Evolutionary conservation across 1,140 invertebrate species (phyloP).

Genomic region (Tetragnatha versicolor): DNA sequence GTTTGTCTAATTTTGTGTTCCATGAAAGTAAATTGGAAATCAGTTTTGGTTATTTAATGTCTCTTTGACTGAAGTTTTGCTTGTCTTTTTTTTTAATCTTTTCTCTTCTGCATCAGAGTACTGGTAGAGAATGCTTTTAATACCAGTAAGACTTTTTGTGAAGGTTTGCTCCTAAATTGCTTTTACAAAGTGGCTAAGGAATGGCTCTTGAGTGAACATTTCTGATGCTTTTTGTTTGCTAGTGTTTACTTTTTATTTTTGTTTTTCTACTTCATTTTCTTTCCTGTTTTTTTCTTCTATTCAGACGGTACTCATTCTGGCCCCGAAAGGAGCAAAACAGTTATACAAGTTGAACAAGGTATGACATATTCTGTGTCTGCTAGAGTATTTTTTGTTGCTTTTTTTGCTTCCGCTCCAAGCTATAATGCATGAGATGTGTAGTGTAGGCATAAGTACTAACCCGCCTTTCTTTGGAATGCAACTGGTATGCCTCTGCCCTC

Average conservation of each 20-base stretch:
- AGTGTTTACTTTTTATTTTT: conserved; percentile 26
- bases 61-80: conserved; percentile 13
- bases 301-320: conserved; percentile 56
- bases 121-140: conserved; percentile 36
- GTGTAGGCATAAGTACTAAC: too few relatives aligned
- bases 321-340: conserved; percentile 60
- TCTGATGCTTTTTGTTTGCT: conserved; percentile 46
- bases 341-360: conserved; percentile 60
- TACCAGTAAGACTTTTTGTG: not conserved
- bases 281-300: conserved; percentile 49
- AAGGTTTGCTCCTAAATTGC: conserved; percentile 4
- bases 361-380: conserved; percentile 54
- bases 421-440: too few relatives aligned
- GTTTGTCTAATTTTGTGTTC: too few relatives aligned
- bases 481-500: too few relatives aligned
- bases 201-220: conserved; percentile 28
- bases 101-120: conserved; percentile 25
- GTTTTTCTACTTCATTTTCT: conserved; percentile 41
- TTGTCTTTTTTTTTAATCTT: conserved; percentile 7
- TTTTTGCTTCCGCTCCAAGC: conserved; percentile 9
- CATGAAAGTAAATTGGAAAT: not conserved
- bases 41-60: not conserved
- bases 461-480: too few relatives aligned
- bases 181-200: conserved; percentile 12
- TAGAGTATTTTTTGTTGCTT: not conserved